A percentile compares a stretch with the other conserved stretches of the same genome.
Conservation (phyloP, 2,797 vertebrate genomes). For the Enteromius radiatus region DNA sequence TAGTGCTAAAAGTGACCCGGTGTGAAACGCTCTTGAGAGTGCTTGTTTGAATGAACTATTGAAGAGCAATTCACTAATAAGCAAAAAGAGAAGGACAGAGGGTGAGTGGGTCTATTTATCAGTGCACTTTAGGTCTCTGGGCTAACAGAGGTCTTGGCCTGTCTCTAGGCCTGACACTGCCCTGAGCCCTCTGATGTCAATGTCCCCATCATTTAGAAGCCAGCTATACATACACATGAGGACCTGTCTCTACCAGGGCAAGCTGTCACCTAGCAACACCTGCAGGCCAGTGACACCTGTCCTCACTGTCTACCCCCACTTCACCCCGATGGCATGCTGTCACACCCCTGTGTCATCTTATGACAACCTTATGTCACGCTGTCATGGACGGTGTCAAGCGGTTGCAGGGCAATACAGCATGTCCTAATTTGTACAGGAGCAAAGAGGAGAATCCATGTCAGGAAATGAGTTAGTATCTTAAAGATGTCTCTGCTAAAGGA, state of each 20-base stretch:
- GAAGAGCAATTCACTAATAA: neutral
- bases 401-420: conserved; percentile 46
- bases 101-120: conserved; percentile 27
- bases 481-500: neutral
- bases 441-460: conserved; percentile 22
- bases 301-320: conserved; percentile 39
- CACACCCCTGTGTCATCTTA: conserved; percentile 52
- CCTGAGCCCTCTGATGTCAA: conserved; percentile 51
- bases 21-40: neutral
- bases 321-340: conserved; percentile 53
- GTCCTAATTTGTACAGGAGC: conserved; percentile 56
- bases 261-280: conserved; percentile 59
- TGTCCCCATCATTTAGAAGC: conserved; percentile 46
- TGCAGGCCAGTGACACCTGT: conserved; percentile 58
- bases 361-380: conserved; percentile 55
- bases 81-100: conserved; percentile 4
- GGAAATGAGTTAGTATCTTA: conserved; percentile 21
- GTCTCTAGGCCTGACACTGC: conserved; percentile 47
- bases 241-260: conserved; percentile 51
- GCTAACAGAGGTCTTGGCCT: conserved; percentile 45
- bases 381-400: conserved; percentile 39
- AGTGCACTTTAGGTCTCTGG: conserved; percentile 34
- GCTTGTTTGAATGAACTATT: conserved; percentile 4
- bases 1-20: neutral
- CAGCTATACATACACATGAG: conserved; percentile 53